Evolutionary conservation across 2,113 vertebrate genomes (phyloP).

Genomic region (Furnarius figulus): DNA sequence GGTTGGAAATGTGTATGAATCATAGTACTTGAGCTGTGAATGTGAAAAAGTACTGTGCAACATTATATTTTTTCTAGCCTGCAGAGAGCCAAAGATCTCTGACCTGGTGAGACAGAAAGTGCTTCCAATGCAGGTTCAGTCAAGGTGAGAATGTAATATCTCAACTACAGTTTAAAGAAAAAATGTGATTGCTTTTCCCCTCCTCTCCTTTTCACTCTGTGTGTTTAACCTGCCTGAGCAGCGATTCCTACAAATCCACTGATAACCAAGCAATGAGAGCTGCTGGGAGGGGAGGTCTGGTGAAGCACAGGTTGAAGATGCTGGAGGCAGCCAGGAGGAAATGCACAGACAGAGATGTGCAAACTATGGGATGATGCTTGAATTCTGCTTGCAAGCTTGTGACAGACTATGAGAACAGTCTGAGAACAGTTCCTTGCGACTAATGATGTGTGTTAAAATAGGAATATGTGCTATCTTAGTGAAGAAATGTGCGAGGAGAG

Average conservation of each 20-base stretch:
- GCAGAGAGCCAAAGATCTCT: conserved; percentile 93
- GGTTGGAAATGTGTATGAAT: background rate
- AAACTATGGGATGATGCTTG: background rate
- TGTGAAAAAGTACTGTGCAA: conserved; percentile 22
- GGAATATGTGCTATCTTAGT: background rate
- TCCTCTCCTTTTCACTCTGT: background rate
- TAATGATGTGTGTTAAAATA: background rate
- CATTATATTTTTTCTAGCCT: conserved; percentile 79
- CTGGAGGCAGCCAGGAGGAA: background rate
- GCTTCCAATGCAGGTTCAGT: conserved; percentile 85
- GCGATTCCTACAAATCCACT: background rate
- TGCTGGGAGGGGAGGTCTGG: conserved; percentile 20
- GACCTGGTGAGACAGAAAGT: conserved; percentile 92
- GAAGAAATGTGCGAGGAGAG: background rate
- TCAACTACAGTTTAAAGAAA: conserved; percentile 23
- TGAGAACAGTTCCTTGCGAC: background rate
- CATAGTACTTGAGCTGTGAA: background rate
- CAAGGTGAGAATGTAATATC: conserved; percentile 80
- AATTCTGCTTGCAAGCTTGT: background rate
- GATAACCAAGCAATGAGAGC: background rate
- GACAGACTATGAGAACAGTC: background rate
- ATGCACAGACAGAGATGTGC: background rate
- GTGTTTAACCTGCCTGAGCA: background rate
- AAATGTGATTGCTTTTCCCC: background rate
- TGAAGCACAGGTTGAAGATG: background rate